Evolutionary conservation across 2,888 invertebrate genomes (phyloP).

Genomic region (Prosopocoilus inquinatus): DNA sequence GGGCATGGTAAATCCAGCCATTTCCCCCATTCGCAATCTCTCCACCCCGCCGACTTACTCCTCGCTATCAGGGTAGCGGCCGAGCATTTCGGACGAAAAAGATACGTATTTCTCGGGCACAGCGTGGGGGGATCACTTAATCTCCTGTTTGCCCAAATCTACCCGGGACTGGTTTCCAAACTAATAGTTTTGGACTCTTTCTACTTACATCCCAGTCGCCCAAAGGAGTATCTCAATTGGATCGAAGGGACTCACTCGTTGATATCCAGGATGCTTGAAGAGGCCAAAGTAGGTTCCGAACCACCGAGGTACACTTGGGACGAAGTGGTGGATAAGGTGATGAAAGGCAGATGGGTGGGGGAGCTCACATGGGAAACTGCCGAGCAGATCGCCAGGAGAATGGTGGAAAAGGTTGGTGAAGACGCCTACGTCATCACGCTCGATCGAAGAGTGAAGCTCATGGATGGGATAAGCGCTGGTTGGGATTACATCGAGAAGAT

Average conservation of each 20-base stretch:
- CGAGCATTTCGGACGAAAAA: constrained; percentile 39
- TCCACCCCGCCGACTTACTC: constrained; percentile 46
- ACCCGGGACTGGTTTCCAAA: constrained; percentile 10
- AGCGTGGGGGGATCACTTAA: constrained; percentile 32
- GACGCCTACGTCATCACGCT: background rate
- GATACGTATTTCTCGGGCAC: constrained; percentile 44
- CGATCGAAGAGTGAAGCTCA: background rate
- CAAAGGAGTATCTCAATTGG: constrained; percentile 4
- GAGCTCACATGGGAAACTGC: background rate
- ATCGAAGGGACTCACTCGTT: background rate
- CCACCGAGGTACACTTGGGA: background rate
- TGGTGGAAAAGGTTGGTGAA: background rate
- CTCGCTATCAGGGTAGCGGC: constrained; percentile 39
- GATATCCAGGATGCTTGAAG: background rate
- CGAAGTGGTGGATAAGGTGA: constrained; percentile 1
- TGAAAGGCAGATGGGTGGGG: background rate
- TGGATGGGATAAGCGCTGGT: background rate
- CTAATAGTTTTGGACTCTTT: constrained; percentile 13
- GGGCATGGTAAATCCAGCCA: constrained; percentile 61
- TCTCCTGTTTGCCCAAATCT: constrained; percentile 15
- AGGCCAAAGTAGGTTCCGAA: background rate
- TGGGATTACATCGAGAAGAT: background rate
- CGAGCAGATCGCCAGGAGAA: background rate
- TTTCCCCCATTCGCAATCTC: constrained; percentile 45
- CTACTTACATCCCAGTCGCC: constrained; percentile 4